Conservation (phyloP, 2,888 invertebrate species). For the Dicycla oo region DNA sequence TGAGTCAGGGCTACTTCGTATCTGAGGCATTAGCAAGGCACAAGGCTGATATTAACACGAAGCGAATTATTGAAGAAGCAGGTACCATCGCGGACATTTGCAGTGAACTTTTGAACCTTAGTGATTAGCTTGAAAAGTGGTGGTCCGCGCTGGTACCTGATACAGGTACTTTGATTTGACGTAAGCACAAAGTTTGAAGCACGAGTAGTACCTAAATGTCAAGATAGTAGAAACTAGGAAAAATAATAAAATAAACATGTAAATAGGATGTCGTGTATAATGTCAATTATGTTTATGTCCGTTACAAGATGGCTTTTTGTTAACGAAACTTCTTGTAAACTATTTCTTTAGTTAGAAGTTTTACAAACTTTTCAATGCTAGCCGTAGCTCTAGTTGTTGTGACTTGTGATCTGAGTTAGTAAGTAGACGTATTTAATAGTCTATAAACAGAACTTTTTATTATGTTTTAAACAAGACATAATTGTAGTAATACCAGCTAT, state of each 20-base stretch:
- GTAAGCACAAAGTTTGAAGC: neutral
- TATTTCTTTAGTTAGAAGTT: neutral
- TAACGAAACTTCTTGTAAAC: neutral
- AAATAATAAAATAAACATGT: constrained; percentile 6
- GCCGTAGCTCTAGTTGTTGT: constrained; percentile 2
- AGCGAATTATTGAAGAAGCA: constrained; percentile 6
- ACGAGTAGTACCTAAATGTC: constrained; percentile 15
- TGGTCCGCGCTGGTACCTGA: too few relatives aligned
- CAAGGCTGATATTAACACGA: constrained; percentile 36
- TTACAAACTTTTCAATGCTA: neutral
- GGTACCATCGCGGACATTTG: too few relatives aligned
- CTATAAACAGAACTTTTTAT: neutral
- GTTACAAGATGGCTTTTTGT: neutral
- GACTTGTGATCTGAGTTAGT: neutral
- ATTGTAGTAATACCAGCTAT: neutral
- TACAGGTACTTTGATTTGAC: constrained; percentile 9
- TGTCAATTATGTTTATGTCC: neutral
- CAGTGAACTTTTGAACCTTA: too few relatives aligned
- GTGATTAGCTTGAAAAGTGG: too few relatives aligned
- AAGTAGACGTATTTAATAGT: neutral
- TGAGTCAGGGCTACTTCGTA: constrained; percentile 61
- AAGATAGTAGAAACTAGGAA: constrained; percentile 8
- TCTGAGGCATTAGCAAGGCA: constrained; percentile 42
- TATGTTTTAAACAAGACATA: too few relatives aligned
- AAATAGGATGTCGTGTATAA: neutral